Conservation (phyloP, 2,797 vertebrate genomes). For the Sternarchorhynchus goeldii region DNA sequence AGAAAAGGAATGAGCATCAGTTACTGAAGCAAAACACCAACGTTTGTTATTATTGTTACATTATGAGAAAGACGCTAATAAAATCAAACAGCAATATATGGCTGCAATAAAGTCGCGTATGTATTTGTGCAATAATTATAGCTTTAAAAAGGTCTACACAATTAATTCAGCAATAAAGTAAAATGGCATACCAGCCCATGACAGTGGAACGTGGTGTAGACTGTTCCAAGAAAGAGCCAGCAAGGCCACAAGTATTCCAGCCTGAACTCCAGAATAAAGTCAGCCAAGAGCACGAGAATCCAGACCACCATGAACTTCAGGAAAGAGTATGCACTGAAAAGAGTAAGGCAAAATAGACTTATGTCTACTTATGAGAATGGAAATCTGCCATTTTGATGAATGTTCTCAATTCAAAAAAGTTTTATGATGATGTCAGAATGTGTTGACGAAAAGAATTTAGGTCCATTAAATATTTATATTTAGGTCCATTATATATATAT, state of each 20-base stretch:
- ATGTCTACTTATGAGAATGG: no score
- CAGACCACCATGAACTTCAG: constrained; percentile 82
- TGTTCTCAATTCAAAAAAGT: no score
- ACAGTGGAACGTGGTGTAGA: constrained; percentile 84
- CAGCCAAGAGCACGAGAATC: constrained; percentile 81
- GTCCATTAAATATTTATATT: no score
- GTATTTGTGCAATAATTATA: no score
- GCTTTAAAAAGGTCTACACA: no score
- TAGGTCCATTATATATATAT: no score
- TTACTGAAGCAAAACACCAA: neutral
- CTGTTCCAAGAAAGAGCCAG: constrained; percentile 83
- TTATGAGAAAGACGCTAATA: no score
- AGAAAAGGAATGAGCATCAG: constrained; percentile 6
- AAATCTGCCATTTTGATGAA: neutral
- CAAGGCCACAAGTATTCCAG: constrained; percentile 85
- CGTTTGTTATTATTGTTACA: no score
- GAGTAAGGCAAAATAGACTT: neutral
- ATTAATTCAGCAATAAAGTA: neutral
- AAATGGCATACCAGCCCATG: constrained; percentile 78
- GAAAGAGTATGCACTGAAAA: constrained; percentile 77
- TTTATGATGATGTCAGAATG: no score
- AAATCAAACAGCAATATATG: no score
- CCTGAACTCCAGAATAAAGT: constrained; percentile 82
- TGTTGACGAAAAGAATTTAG: no score
- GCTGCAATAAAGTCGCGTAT: no score